Conservation (phyloP, 2,113 vertebrate species). For the Butorides virescens region DNA sequence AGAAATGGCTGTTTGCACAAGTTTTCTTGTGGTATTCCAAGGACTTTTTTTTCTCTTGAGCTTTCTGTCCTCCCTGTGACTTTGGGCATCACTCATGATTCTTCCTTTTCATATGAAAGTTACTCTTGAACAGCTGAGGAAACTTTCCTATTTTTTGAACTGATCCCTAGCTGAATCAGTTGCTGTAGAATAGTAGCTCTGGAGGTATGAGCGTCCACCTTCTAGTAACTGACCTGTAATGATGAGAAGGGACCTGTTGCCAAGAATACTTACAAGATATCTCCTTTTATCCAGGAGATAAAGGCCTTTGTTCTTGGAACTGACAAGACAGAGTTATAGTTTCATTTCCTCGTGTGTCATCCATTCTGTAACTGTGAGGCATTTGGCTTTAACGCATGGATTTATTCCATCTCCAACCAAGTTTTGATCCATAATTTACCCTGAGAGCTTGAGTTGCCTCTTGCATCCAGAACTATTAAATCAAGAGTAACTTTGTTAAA, state of each 20-base stretch:
- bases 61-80: not conserved
- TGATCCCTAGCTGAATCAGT: not conserved
- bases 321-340: constrained; percentile 29
- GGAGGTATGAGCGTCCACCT: not conserved
- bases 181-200: not conserved
- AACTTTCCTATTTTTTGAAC: not conserved
- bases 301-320: constrained; percentile 22
- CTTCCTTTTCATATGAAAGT: not conserved
- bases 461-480: not conserved
- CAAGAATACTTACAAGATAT: not conserved
- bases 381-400: not conserved
- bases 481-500: not conserved
- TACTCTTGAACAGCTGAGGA: not conserved
- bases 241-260: not conserved
- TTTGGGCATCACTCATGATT: not conserved
- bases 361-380: constrained; percentile 10
- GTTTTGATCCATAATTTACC: constrained; percentile 28
- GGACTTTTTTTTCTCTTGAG: not conserved
- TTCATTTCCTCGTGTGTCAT: constrained; percentile 26
- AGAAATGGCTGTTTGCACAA: not conserved
- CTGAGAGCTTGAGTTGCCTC: not conserved
- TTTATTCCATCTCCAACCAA: not conserved
- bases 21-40: not conserved
- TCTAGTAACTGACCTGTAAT: not conserved
- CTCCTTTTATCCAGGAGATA: constrained; percentile 7